A percentile compares a stretch with the other conserved stretches of the same genome.
Conservation (phyloP, 1,140 invertebrate species). For the Lucilia sericata region DNA sequence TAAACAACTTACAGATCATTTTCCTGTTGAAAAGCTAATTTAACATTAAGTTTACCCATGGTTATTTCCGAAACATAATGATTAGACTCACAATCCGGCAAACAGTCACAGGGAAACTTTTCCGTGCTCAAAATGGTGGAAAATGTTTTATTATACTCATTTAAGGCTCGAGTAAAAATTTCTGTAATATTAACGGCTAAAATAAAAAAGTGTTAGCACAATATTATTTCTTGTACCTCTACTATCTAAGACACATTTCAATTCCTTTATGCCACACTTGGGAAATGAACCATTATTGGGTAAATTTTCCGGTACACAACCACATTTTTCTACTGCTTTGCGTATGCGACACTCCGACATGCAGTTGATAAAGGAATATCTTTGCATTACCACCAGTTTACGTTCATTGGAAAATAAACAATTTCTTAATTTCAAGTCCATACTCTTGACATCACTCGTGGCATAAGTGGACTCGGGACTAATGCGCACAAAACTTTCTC, state of each 20-base stretch:
- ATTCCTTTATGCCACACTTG: conserved; percentile 53
- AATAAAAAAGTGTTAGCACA: conserved; percentile 25
- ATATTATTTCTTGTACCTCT: conserved; percentile 50
- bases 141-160: conserved; percentile 54
- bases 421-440: conserved; percentile 68
- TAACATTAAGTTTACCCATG: conserved; percentile 68
- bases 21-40: no score
- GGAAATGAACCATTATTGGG: conserved; percentile 67
- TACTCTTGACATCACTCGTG: conserved; percentile 69
- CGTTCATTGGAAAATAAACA: conserved; percentile 73
- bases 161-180: conserved; percentile 57
- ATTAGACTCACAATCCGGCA: conserved; percentile 72
- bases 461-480: conserved; percentile 73
- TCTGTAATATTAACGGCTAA: conserved; percentile 44
- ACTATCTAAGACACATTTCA: conserved; percentile 57
- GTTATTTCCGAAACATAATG: conserved; percentile 72
- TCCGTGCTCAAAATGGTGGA: conserved; percentile 54
- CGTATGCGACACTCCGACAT: conserved; percentile 71
- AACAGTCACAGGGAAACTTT: conserved; percentile 67
- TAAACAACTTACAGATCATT: conserved; percentile 48
- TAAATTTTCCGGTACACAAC: conserved; percentile 73
- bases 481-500: conserved; percentile 72
- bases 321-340: conserved; percentile 69
- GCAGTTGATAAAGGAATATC: conserved; percentile 76
- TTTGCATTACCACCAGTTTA: conserved; percentile 61